Percentiles rank a stretch among this genome's conserved stretches.
Conservation (phyloP, 2,797 vertebrate species). For the Syngnathus acus region DNA sequence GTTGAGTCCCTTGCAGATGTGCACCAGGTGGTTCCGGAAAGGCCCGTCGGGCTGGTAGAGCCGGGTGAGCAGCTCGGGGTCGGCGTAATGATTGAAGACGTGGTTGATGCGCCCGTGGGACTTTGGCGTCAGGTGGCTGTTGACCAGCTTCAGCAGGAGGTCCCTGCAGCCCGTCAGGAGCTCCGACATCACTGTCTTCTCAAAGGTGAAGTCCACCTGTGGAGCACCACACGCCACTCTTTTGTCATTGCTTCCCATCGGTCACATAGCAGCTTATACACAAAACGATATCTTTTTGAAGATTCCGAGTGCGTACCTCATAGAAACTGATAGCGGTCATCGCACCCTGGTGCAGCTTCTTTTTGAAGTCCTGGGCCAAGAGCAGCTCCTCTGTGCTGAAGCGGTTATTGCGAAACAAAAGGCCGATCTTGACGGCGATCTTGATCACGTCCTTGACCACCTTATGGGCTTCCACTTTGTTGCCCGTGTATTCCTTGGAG, state of each 20-base stretch:
- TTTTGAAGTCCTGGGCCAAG: constrained; percentile 78
- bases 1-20: constrained; percentile 80
- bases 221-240: not conserved
- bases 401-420: constrained; percentile 79
- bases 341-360: constrained; percentile 78
- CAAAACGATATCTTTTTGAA: no score
- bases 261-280: no score
- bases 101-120: constrained; percentile 83
- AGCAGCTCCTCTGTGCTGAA: constrained; percentile 74
- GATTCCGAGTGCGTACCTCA: constrained; percentile 55
- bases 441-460: constrained; percentile 88
- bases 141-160: constrained; percentile 77
- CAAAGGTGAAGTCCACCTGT: constrained; percentile 87
- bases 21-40: constrained; percentile 69
- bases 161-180: constrained; percentile 76
- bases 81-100: constrained; percentile 84
- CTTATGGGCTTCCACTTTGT: constrained; percentile 77
- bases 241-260: no score
- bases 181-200: constrained; percentile 71
- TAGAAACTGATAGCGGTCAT: constrained; percentile 89
- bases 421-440: constrained; percentile 81
- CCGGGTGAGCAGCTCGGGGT: constrained; percentile 73
- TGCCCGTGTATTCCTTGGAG: constrained; percentile 78
- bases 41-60: constrained; percentile 73
- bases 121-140: constrained; percentile 80